Percentiles rank a stretch among this genome's conserved stretches.
Conservation (phyloP, 2,797 vertebrate genomes). For the Hydrocynus forskahlii region DNA sequence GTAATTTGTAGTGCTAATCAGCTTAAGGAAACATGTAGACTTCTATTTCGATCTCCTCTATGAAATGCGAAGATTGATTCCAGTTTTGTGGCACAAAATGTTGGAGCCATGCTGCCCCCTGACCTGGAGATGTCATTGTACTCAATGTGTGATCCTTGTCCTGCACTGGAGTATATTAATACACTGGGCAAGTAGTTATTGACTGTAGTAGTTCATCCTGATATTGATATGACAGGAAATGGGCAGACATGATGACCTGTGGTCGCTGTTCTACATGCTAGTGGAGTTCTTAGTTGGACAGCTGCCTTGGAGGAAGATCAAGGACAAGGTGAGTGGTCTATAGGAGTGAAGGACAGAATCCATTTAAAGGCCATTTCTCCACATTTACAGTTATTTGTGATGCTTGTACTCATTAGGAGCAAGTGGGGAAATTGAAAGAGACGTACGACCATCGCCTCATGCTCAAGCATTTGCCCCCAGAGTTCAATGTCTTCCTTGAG, state of each 20-base stretch:
- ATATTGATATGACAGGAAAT: constrained; percentile 84
- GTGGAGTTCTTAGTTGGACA: constrained; percentile 97
- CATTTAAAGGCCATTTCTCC: constrained; percentile 26
- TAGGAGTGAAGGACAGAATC: background rate
- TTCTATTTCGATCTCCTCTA: background rate
- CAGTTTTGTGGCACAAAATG: background rate
- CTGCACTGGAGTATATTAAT: background rate
- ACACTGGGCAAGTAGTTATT: background rate
- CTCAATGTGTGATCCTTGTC: background rate
- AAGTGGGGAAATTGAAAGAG: constrained; percentile 97
- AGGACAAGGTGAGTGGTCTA: constrained; percentile 88
- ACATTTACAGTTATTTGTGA: constrained; percentile 23
- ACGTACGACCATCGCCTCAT: constrained; percentile 94
- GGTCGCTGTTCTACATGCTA: constrained; percentile 99
- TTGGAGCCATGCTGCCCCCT: background rate
- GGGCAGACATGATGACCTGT: constrained; percentile 97
- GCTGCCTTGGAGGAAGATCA: constrained; percentile 98
- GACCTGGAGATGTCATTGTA: background rate
- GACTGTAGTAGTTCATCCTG: constrained; percentile 7
- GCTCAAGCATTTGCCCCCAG: constrained; percentile 95
- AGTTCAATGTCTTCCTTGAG: constrained; percentile 92
- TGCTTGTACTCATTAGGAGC: constrained; percentile 81
- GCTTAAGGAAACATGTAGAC: background rate
- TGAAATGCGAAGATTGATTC: background rate
- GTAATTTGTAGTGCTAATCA: background rate